Evolutionary conservation across 1,140 invertebrate genomes (phyloP).

Genomic region (Sitodiplosis mosellana): DNA sequence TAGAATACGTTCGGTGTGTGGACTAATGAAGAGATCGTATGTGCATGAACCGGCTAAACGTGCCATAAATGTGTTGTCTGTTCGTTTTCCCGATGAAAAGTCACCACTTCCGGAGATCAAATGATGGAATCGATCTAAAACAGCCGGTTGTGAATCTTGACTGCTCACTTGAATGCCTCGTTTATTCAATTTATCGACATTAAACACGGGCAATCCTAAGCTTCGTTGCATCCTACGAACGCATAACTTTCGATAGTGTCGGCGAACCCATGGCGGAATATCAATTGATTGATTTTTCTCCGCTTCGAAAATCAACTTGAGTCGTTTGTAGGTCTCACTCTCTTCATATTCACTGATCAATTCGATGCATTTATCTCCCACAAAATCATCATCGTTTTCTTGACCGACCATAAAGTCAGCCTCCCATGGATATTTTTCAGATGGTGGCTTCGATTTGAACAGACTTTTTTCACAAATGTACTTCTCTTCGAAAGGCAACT

Average conservation of each 20-base stretch:
- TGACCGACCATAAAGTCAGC: constrained; percentile 1
- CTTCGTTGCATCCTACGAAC: constrained; percentile 40
- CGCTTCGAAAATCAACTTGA: constrained; percentile 12
- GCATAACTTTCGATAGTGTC: constrained; percentile 37
- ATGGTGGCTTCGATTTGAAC: constrained; percentile 10
- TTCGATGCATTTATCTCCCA: constrained; percentile 12
- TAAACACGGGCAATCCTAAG: constrained; percentile 32
- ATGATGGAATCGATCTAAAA: constrained; percentile 23
- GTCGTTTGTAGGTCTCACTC: constrained; percentile 29
- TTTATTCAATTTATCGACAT: constrained; percentile 26
- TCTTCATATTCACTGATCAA: constrained; percentile 39
- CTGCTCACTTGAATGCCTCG: not conserved
- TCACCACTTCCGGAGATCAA: constrained; percentile 9
- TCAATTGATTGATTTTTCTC: constrained; percentile 6
- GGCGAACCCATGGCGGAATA: constrained; percentile 23
- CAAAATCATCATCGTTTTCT: constrained; percentile 3
- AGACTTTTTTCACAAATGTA: constrained; percentile 10
- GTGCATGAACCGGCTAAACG: constrained; percentile 13
- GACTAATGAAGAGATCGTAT: constrained; percentile 21
- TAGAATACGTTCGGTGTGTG: constrained; percentile 17
- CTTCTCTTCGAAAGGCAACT: not conserved
- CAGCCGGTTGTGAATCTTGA: constrained; percentile 8
- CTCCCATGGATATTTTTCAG: constrained; percentile 19
- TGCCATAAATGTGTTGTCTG: constrained; percentile 12
- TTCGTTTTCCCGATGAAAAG: constrained; percentile 2